These are phyloP conservation scores for Sogatella furcifera DNA, from an alignment of 1,140 invertebrate genomes.

Conservation along the genomic window DNA sequence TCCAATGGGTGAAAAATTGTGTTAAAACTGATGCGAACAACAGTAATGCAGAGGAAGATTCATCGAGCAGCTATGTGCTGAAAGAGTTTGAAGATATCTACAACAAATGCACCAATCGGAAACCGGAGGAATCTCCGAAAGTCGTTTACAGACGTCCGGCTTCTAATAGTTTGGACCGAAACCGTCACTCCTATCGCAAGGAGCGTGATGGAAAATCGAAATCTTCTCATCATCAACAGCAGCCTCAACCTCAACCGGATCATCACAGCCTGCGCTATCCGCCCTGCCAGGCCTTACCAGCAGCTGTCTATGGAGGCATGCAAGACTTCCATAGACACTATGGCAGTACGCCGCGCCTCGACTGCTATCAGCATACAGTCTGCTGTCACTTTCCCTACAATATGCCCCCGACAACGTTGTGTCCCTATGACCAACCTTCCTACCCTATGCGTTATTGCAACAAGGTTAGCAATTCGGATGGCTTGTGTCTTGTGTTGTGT, in stretches of 20 bases:
- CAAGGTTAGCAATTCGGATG: background rate
- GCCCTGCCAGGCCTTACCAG: background rate
- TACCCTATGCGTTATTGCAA: background rate
- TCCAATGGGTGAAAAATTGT: conserved; percentile 20
- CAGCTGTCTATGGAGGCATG: background rate
- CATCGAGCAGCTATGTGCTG: background rate
- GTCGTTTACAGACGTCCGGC: conserved; percentile 1
- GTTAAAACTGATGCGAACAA: background rate
- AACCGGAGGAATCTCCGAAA: conserved; percentile 3
- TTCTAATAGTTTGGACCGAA: conserved; percentile 2
- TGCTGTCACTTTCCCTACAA: background rate
- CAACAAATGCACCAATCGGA: background rate
- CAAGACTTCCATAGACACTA: conserved; percentile 8
- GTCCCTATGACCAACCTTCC: conserved; percentile 3
- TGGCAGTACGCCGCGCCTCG: conserved; percentile 9
- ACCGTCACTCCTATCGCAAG: background rate
- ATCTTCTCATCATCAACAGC: conserved; percentile 4
- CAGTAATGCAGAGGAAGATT: background rate
- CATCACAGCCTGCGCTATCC: background rate
- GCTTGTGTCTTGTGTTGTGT: background rate
- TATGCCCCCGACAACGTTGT: conserved; percentile 1
- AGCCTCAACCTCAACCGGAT: background rate
- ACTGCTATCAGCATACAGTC: conserved; percentile 4
- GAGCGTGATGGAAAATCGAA: conserved; percentile 10
- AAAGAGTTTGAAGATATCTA: background rate